These are phyloP conservation scores for Epinotia bilunana DNA, from an alignment of 2,888 invertebrate genomes.

Conservation along the genomic window DNA sequence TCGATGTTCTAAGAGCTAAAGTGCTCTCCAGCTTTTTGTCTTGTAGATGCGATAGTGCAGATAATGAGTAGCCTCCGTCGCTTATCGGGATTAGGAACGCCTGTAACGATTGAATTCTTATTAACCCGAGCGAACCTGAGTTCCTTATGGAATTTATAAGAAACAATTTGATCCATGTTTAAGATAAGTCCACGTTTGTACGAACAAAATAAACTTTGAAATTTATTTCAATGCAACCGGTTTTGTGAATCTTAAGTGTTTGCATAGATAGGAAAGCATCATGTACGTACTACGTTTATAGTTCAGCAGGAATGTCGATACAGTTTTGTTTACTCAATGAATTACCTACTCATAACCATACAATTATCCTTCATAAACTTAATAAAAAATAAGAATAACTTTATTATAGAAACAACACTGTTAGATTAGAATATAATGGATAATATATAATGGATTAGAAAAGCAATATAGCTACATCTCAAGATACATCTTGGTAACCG, in stretches of 20 bases:
- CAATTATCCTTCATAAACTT: no score
- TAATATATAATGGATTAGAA: no score
- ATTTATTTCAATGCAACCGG: constrained; percentile 63
- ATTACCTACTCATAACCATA: neutral
- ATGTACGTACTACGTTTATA: neutral
- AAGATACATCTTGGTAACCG: no score
- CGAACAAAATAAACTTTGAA: constrained; percentile 31
- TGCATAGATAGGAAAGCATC: constrained; percentile 2
- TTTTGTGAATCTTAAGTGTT: constrained; percentile 51
- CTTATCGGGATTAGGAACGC: constrained; percentile 71
- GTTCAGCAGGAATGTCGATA: neutral
- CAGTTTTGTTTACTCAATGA: neutral
- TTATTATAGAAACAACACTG: no score
- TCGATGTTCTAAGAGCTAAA: constrained; percentile 2
- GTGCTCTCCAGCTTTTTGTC: constrained; percentile 38
- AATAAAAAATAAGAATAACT: no score
- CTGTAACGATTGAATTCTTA: constrained; percentile 50
- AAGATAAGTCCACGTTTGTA: constrained; percentile 41
- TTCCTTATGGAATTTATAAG: constrained; percentile 44
- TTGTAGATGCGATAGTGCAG: constrained; percentile 61
- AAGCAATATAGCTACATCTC: no score
- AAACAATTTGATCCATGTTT: constrained; percentile 44
- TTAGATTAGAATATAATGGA: no score
- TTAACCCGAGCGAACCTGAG: constrained; percentile 43
- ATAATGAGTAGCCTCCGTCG: constrained; percentile 69